A percentile compares a stretch with the other conserved stretches of the same genome.
phyloP scores from a whole-genome alignment of 2,797 vertebrate species.

The Acridotheres tristis region DNA sequence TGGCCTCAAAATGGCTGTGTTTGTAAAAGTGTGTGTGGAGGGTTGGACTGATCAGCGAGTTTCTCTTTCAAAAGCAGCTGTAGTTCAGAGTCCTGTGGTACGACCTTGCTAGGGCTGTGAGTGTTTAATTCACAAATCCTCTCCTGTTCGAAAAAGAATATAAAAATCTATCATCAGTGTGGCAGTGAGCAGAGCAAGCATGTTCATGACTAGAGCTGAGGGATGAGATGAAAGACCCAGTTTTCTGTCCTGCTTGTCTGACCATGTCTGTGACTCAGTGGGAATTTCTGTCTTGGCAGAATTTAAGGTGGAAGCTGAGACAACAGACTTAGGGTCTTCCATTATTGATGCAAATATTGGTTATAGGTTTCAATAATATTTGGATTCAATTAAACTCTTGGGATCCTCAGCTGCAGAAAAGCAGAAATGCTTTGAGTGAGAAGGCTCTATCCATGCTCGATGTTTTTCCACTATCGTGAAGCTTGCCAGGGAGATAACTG shows the following conservation, averaged over 20 bases:
- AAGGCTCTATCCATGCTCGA: neutral
- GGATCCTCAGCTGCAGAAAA: neutral
- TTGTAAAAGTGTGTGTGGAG: neutral
- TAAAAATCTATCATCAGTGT: neutral
- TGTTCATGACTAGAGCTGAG: neutral
- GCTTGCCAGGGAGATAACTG: conserved; percentile 12
- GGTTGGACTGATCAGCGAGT: neutral
- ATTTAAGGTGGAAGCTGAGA: neutral
- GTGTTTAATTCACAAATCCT: conserved; percentile 40
- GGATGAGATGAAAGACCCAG: neutral
- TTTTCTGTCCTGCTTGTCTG: neutral
- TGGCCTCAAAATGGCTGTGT: neutral
- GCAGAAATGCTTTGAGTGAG: neutral
- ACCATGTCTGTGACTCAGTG: neutral
- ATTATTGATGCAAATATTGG: neutral
- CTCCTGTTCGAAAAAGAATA: neutral
- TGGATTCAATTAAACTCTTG: neutral
- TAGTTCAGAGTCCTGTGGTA: neutral
- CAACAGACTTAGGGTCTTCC: neutral
- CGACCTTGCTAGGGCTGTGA: neutral
- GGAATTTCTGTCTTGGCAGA: neutral
- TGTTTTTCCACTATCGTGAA: neutral
- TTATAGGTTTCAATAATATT: neutral
- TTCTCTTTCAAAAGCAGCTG: neutral
- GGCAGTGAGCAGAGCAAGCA: neutral